Evolutionary conservation across 1,140 invertebrate genomes (phyloP), one percentile per base, ranked within the genome.

Genomic region (Camponotus vicinus): DNA sequence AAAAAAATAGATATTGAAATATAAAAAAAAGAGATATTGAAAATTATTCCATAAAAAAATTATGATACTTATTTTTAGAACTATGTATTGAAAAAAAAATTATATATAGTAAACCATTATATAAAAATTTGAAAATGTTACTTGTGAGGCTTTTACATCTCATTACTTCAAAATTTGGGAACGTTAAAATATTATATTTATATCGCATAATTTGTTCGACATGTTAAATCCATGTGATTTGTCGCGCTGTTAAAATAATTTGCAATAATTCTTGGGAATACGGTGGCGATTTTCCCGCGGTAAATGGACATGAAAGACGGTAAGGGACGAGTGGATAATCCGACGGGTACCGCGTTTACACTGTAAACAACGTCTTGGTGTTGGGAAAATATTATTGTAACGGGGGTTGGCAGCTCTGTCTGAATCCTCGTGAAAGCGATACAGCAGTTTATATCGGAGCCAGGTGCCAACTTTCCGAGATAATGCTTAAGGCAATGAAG

Each of bases 311-410:
- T 73, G 79, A 83, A 83, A 83, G 69, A 40, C n/a, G 42, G 69
- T 32, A 42, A 73, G 69, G 69, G 67, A 73, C 40, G 79, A 83
- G 79, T 83, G 77, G 83, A 90, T 90, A 90, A 91, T 91, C 89
- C 89, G n/a, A 1, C 45, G 76, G 55, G 32, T 69, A 15, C 49
- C 66, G 40, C 67, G 88, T 92, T 92, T 89, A 86, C 89, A 88
- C 15, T 78, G 75, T 82, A 92, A 92, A 91, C 89, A 92, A 77
- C 67, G 87, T 87, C 70, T 91, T 82, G 85, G 89, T 92, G 88
- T 89, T 89, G 90, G 76, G 77, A 76, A 92, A 92, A 92, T 92
- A 92, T 92, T 92, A 83, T 92, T 92, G 66, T 69, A 92, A 90
- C 88, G 69, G 87, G 88, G 86, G 83, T 82, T 67, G 76, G 59